These are phyloP conservation scores for Temnothorax rugatulus DNA, from an alignment of 2,888 invertebrate species.

Conservation along the genomic window DNA sequence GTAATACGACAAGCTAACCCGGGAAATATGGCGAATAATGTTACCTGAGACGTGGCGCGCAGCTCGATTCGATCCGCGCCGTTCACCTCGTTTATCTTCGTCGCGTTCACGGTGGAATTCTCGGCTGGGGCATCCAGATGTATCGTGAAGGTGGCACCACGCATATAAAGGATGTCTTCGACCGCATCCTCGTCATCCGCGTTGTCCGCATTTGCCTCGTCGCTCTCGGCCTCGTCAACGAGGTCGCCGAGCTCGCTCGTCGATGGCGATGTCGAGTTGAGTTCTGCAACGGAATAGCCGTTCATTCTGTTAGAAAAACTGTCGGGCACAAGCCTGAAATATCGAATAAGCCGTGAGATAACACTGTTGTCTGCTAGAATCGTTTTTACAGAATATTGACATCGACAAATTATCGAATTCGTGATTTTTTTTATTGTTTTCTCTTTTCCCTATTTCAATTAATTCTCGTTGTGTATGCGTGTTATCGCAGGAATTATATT, in stretches of 20 bases:
- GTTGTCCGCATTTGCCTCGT: slow-evolving; percentile 78
- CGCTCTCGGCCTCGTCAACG: slow-evolving; percentile 88
- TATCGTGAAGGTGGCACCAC: slow-evolving; percentile 84
- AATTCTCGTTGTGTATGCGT: background rate
- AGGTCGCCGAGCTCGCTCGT: slow-evolving; percentile 87
- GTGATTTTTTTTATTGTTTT: slow-evolving; percentile 2
- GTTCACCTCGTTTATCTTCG: slow-evolving; percentile 74
- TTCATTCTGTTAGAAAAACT: slow-evolving; percentile 29
- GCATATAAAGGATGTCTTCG: slow-evolving; percentile 86
- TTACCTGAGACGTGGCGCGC: slow-evolving; percentile 78
- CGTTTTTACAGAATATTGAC: background rate
- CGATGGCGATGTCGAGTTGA: slow-evolving; percentile 90
- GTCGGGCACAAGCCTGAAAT: slow-evolving; percentile 11
- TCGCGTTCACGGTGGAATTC: slow-evolving; percentile 75
- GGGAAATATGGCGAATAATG: slow-evolving; percentile 51
- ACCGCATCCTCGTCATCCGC: slow-evolving; percentile 82
- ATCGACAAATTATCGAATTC: slow-evolving; percentile 20
- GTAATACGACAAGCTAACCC: slow-evolving; percentile 47
- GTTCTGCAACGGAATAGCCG: slow-evolving; percentile 88
- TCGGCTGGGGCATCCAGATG: slow-evolving; percentile 78
- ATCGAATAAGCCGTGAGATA: slow-evolving; percentile 28
- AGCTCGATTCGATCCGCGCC: slow-evolving; percentile 72
- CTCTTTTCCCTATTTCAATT: background rate
- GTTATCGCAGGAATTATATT: slow-evolving; percentile 4
- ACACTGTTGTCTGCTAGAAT: background rate